Base-by-base conservation (phyloP, 2,113 vertebrate genomes). In the Pionites leucogaster region DNA sequence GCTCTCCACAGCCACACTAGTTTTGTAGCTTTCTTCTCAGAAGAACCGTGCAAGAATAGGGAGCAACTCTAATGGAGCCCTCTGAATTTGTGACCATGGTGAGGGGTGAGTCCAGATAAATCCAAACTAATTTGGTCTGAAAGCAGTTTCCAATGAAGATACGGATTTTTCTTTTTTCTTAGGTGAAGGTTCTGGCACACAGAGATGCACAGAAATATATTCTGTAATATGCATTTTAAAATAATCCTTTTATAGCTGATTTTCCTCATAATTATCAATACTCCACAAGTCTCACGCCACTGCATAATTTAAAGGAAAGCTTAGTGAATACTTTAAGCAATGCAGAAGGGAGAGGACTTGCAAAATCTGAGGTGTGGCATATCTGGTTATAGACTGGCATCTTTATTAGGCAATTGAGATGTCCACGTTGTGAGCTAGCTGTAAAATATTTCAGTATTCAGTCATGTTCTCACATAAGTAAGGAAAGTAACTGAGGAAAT, bases 271-370 rank as follows among this genome's bases (percentile, higher is more conserved):
- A 80, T 83, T 92, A 74, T 59, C 89, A 82, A 19, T 46, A 13
- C 31, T 92, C 44, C 64, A 78, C 47, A 59, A 71, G 28, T 59
- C 39, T 84, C 25, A 75, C 44, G 33, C 39, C 47, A 63, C 65
- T 87, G 52, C 57, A 68, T 79, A 64, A 90, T 87, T 87, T 94
- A 85, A 68, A 93, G 65, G 9, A 91, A 71, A 93, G 74, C 20
- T 82, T 52, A 71, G 37, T 2, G 14, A 83, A 68, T 67, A 71
- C 46, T 75, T 87, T 42, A 82, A 78, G 44, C 1, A 4, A 60
- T 16, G 11, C 33, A 91, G 33, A 18, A 87, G 25, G 25, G 22
- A 70, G 13, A 84, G 17, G 13, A 47, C 9, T 71, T 78, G 24
- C 57, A 75, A 87, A 68, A 68, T 29, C 39, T 79, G 70, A 60